A percentile compares a stretch with the other conserved stretches of the same genome.
Conservation (phyloP, 1,140 invertebrate species). For the Aphelinus atriplicis region DNA sequence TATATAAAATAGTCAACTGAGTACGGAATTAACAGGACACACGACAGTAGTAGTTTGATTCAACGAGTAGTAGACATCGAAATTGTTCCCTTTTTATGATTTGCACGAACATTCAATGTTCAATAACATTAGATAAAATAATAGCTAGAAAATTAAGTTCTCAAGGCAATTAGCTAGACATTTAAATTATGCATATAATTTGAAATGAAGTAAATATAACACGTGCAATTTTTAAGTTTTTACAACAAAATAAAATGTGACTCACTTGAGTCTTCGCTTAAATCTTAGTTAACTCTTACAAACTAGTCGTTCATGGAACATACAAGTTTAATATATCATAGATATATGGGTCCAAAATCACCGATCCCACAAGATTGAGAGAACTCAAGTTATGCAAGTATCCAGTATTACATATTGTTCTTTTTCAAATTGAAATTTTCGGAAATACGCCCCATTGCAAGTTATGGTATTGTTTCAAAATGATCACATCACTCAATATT, state of each 20-base stretch:
- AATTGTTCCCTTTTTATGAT: too few species aligned
- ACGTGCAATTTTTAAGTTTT: constrained; percentile 7
- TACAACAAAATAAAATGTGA: constrained; percentile 37
- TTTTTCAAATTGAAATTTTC: too few species aligned
- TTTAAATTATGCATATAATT: constrained; percentile 4
- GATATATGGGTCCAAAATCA: constrained; percentile 92
- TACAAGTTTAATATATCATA: constrained; percentile 93
- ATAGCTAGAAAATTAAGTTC: constrained; percentile 3
- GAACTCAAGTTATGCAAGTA: constrained; percentile 46
- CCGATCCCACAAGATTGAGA: constrained; percentile 70
- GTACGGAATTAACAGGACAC: background rate
- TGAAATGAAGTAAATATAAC: constrained; percentile 14
- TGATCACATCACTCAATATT: too few species aligned
- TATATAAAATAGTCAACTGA: constrained; percentile 10
- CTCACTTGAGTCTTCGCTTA: constrained; percentile 57
- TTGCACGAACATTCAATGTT: background rate
- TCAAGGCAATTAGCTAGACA: background rate
- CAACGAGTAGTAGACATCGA: background rate
- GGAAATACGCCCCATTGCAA: too few species aligned
- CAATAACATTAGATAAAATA: constrained; percentile 5
- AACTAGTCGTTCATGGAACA: constrained; percentile 87
- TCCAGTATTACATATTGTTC: background rate
- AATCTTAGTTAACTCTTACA: constrained; percentile 43
- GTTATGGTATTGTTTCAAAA: too few species aligned
- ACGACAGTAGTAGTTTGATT: background rate